These are phyloP conservation scores for Tenodera sinensis DNA, from an alignment of 2,888 invertebrate genomes.

Conservation along the genomic window DNA sequence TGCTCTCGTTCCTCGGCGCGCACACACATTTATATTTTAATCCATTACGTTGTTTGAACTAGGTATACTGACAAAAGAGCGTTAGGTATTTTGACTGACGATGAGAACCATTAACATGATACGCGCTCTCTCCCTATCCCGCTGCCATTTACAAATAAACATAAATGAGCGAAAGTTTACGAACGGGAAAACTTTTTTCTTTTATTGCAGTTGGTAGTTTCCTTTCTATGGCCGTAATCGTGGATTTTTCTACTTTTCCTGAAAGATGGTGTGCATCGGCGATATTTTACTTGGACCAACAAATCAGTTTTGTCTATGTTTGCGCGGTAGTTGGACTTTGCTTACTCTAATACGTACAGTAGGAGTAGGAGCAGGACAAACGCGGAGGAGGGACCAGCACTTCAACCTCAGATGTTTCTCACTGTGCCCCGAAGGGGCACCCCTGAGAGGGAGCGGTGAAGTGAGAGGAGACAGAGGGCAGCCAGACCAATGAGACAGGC, in stretches of 20 bases:
- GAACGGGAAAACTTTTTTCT: not conserved
- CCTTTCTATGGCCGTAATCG: not conserved
- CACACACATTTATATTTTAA: not conserved
- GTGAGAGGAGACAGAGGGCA: too few species aligned
- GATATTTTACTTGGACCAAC: not conserved
- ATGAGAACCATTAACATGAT: not conserved
- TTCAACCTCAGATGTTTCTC: too few species aligned
- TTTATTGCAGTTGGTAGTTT: not conserved
- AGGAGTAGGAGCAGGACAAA: too few species aligned
- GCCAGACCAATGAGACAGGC: too few species aligned
- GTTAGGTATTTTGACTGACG: not conserved
- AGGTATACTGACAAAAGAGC: not conserved
- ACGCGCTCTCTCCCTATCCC: not conserved
- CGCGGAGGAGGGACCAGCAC: too few species aligned
- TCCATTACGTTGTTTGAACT: not conserved
- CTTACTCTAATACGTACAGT: too few species aligned
- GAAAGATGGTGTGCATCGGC: not conserved
- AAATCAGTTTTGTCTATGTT: not conserved
- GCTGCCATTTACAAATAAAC: not conserved
- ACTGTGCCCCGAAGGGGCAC: too few species aligned
- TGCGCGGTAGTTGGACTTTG: too few species aligned
- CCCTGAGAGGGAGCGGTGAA: too few species aligned
- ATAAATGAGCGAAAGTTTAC: not conserved
- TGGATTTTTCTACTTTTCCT: not conserved
- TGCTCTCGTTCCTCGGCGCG: not conserved